These are phyloP conservation scores for Podiceps cristatus DNA, from an alignment of 2,113 vertebrate species.

Conservation along the genomic window DNA sequence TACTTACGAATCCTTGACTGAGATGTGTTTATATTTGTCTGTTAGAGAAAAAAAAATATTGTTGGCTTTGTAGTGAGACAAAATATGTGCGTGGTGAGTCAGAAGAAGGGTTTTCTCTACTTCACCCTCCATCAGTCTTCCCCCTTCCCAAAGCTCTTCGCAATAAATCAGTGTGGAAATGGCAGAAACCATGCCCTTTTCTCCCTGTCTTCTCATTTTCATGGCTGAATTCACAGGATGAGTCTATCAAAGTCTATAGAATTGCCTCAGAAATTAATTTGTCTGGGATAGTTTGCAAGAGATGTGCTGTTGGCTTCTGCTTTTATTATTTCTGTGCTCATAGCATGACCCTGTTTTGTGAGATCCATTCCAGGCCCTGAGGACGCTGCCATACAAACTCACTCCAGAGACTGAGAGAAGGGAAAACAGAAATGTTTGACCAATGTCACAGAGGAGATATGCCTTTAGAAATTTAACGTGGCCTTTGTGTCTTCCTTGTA, in stretches of 20 bases:
- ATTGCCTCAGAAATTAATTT: conserved; percentile 31
- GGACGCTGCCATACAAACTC: neutral
- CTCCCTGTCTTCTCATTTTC: neutral
- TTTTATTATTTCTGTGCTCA: neutral
- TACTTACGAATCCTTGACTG: neutral
- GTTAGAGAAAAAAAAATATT: neutral
- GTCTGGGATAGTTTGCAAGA: neutral
- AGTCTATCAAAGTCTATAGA: neutral
- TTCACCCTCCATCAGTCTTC: neutral
- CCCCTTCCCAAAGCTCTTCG: neutral
- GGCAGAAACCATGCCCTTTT: neutral
- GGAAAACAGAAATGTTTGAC: neutral
- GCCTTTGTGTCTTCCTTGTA: neutral
- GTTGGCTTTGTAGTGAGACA: neutral
- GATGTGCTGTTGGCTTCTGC: neutral
- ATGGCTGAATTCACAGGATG: neutral
- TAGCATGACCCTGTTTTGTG: rapidly evolving
- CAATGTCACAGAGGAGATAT: neutral
- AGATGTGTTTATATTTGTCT: neutral
- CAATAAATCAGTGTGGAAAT: neutral
- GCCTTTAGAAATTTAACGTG: neutral
- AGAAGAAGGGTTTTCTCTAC: neutral
- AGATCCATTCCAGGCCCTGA: neutral
- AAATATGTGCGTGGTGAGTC: neutral
- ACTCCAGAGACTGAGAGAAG: neutral